Evolutionary conservation across 2,113 vertebrate genomes (phyloP), one percentile per base, ranked within the genome.

Genomic region (Ornithorhynchus anatinus): DNA sequence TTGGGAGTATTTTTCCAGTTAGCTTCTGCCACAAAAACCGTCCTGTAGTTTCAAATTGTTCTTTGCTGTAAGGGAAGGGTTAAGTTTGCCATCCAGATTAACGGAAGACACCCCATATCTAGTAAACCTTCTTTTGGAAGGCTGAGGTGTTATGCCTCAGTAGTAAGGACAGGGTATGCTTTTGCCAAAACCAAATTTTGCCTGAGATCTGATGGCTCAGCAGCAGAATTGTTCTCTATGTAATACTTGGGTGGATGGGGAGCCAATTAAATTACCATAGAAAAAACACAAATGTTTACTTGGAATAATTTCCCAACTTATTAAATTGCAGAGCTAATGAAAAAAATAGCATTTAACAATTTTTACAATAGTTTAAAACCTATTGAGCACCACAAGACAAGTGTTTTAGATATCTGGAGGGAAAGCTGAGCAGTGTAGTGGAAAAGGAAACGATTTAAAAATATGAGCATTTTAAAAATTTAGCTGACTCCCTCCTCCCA

Each of bases 391-490:
- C 76, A 81, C 31, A 66, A 86, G 71, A 83, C 64, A 83, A 82
- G 60, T 66, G 72, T 82, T 82, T 89, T 80, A 86, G 59, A 67
- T 84, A 27, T 77, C 59, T 62, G 45, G 59, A 86, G 72, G 29
- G 64, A 88, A 73, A 79, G 43, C 56, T 73, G 62, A 86, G 75
- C 56, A 82, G 70, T 59, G 63, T 75, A 48, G 60, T 82, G 39
- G 66, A 90, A 91, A 91, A 70, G 25, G 66, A 88, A 88, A 68
- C 60, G 75, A 80, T 85, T 92, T 82, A 81, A 88, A 89, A 90
- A 86, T 72, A 80, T 75, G 45, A 31, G 59, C 4, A 13, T 83
- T 91, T 81, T 85, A 69, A 86, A 83, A 73, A 79, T 73, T 79
- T 86, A 82, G 32, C 64, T 88, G 45, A 82, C 58, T 52, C 73